Base-by-base conservation (phyloP, 2,113 vertebrate species). In the Paramisgurnus dabryanus region DNA sequence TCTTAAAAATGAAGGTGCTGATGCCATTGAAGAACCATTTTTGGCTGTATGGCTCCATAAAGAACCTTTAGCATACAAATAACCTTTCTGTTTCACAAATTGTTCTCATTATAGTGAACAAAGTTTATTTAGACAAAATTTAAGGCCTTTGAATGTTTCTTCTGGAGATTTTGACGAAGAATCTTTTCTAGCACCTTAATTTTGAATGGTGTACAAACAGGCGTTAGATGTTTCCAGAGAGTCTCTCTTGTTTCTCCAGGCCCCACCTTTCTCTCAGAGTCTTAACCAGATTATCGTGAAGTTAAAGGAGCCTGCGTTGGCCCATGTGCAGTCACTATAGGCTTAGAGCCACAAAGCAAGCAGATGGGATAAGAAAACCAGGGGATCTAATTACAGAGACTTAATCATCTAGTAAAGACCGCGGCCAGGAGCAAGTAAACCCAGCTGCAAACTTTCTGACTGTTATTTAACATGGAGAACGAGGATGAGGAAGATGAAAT, bases 281-380 rank as follows among this genome's bases (percentile, higher is more conserved):
- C 7, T 17, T 87, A 90, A 93, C 89, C 83, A 91, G 88, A 92
- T 87, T 89, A 90, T 83, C 84, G 85, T 68, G 80, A 72, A 89
- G 91, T 89, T 90, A 88, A 89, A 87, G 70, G 27, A 65, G 76
- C 65, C 58, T 34, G 73, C 9, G 76, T 87, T 81, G 1, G 12
- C 69, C 83, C 88, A 89, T 86, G 82, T 73, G 15, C 55, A 79
- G 80, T 78, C 60, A 82, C 77, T 69, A 75, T 85, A 64, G 64
- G 71, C 71, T 81, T 81, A 82, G 55, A 67, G 43, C 45, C 45
- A 64, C 76, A 60, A 41, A 73, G 27, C 71, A 41, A 71, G 73
- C 71, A 81, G 68, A 82, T 77, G 61, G 71, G 27, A 66, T 69
- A 64, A 68, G 77, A 81, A 69, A 82, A 58, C 71, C 81, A 64